phyloP scores from a whole-genome alignment of 1,140 invertebrate genomes.

The Leguminivora glycinivorella region DNA sequence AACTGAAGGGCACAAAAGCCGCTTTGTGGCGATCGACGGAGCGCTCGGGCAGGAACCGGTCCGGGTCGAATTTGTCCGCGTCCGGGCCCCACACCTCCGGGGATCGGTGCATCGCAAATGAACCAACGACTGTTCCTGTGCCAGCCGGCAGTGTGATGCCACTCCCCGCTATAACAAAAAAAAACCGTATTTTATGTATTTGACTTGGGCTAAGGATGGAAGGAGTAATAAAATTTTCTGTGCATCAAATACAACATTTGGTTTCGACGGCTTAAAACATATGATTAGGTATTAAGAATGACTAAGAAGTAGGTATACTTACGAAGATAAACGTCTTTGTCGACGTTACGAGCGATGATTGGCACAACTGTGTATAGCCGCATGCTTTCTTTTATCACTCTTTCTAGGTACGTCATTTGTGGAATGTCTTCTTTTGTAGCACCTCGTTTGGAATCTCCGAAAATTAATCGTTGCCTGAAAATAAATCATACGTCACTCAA shows the following conservation, averaged over 20 bases:
- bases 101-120: slow-evolving; percentile 74
- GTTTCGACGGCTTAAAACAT: no score
- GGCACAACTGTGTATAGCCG: slow-evolving; percentile 64
- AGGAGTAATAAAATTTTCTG: background rate
- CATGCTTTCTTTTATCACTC: slow-evolving; percentile 71
- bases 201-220: background rate
- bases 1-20: slow-evolving; percentile 82
- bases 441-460: slow-evolving; percentile 47
- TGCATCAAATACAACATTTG: no score
- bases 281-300: no score
- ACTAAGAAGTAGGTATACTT: slow-evolving; percentile 37
- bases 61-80: slow-evolving; percentile 83
- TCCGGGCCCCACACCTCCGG: slow-evolving; percentile 75
- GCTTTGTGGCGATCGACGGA: slow-evolving; percentile 71
- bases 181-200: background rate
- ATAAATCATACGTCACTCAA: background rate
- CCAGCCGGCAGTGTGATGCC: slow-evolving; percentile 56
- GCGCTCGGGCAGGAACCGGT: slow-evolving; percentile 82
- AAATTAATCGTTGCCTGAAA: slow-evolving; percentile 57
- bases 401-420: slow-evolving; percentile 60
- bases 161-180: slow-evolving; percentile 40
- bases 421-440: slow-evolving; percentile 56
- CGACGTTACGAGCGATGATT: slow-evolving; percentile 57
- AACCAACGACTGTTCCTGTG: slow-evolving; percentile 47
- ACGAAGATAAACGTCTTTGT: slow-evolving; percentile 58